Evolutionary conservation across 2,888 invertebrate species (phyloP).

Genomic region (Stenoptilia bipunctidactyla): DNA sequence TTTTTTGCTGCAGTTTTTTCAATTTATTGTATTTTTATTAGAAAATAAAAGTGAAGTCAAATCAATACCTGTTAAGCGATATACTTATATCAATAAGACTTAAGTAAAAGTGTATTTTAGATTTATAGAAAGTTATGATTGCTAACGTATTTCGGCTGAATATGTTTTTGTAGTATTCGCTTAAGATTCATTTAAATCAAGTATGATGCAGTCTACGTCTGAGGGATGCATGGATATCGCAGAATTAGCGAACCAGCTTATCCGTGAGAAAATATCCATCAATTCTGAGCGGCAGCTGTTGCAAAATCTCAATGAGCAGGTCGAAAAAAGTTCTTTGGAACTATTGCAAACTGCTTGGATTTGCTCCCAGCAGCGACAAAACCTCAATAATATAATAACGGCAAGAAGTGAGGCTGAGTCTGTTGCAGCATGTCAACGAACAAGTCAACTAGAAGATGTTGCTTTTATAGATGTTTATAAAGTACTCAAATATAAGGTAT

Average conservation of each 20-base stretch:
- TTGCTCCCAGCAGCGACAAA: conserved; percentile 87
- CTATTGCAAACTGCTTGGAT: conserved; percentile 86
- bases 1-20: background rate
- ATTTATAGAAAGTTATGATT: conserved; percentile 26
- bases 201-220: conserved; percentile 60
- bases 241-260: conserved; percentile 73
- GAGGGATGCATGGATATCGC: conserved; percentile 64
- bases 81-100: too few species aligned
- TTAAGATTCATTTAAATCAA: conserved; percentile 25
- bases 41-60: too few species aligned
- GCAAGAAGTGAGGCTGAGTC: conserved; percentile 83
- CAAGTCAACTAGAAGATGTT: conserved; percentile 51
- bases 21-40: too few species aligned
- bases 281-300: conserved; percentile 87
- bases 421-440: conserved; percentile 79
- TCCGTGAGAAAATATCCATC: conserved; percentile 89
- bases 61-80: too few species aligned
- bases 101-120: conserved; percentile 12
- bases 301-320: conserved; percentile 81
- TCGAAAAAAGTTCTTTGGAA: conserved; percentile 68
- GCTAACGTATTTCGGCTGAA: conserved; percentile 22
- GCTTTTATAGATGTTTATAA: conserved; percentile 86
- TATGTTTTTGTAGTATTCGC: conserved; percentile 26
- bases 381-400: conserved; percentile 81
- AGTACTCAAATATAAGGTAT: conserved; percentile 84